phyloP scores from a whole-genome alignment of 2,888 invertebrate genomes.

The Tipula helvola region DNA sequence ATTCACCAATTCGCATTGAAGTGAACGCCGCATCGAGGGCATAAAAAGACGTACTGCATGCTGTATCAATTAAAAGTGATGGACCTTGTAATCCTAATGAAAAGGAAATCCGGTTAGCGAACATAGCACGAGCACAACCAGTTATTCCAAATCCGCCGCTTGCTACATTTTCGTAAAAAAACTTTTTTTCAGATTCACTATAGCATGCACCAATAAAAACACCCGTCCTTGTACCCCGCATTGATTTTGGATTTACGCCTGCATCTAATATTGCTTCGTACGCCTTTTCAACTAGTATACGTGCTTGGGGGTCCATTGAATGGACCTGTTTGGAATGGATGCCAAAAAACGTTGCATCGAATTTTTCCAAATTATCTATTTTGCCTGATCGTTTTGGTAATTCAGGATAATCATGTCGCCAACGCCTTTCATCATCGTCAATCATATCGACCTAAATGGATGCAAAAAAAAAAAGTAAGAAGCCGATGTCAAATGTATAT shows the following conservation, averaged over 20 bases:
- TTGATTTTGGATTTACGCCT: conserved; percentile 48
- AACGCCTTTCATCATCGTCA: conserved; percentile 64
- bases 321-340: conserved; percentile 64
- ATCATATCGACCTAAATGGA: conserved; percentile 61
- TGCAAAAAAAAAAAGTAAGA: no score
- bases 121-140: conserved; percentile 75
- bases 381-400: no score
- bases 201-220: conserved; percentile 61
- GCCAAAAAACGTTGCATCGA: conserved; percentile 49
- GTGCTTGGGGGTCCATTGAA: conserved; percentile 65
- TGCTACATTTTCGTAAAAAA: conserved; percentile 53
- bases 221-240: conserved; percentile 34
- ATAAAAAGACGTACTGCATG: conserved; percentile 86
- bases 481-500: no score
- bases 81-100: conserved; percentile 81
- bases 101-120: conserved; percentile 82
- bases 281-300: conserved; percentile 62
- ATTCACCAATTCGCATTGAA: conserved; percentile 63
- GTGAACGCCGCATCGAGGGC: conserved; percentile 74
- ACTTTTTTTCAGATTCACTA: conserved; percentile 59
- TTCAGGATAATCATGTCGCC: conserved; percentile 57
- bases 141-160: conserved; percentile 38
- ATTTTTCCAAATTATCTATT: no score
- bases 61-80: conserved; percentile 80
- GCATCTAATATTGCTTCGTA: conserved; percentile 71